A percentile compares a stretch with the other conserved stretches of the same genome.
phyloP scores from a whole-genome alignment of 2,113 vertebrate genomes.

The Dendropsophus ebraccatus region DNA sequence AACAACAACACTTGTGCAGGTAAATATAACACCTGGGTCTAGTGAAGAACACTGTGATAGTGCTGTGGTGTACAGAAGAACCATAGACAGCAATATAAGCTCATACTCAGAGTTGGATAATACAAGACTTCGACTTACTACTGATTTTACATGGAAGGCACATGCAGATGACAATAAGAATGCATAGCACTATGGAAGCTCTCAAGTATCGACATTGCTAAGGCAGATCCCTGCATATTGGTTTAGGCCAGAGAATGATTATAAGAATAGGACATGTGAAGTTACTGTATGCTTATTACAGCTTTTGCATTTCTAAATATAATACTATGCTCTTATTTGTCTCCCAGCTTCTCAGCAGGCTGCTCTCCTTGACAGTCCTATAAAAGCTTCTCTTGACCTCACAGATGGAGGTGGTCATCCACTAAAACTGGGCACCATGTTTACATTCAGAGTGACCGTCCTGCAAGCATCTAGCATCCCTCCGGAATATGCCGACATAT shows the following conservation, averaged over 20 bases:
- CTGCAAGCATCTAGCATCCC: slow-evolving; percentile 97
- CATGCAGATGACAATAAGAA: no score
- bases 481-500: slow-evolving; percentile 94
- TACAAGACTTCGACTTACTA: neutral
- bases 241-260: neutral
- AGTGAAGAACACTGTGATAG: no score
- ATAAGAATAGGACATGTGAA: neutral
- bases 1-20: slow-evolving; percentile 96
- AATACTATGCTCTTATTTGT: neutral
- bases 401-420: slow-evolving; percentile 80
- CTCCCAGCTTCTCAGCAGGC: slow-evolving; percentile 59
- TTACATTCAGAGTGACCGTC: slow-evolving; percentile 95
- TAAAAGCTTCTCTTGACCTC: slow-evolving; percentile 77
- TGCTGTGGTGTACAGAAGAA: no score
- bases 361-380: slow-evolving; percentile 75
- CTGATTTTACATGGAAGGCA: no score
- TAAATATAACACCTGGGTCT: slow-evolving; percentile 65
- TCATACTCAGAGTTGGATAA: neutral
- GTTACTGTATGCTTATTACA: neutral
- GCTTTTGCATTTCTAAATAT: neutral
- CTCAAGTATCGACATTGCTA: neutral
- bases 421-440: slow-evolving; percentile 86
- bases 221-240: neutral
- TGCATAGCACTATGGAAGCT: no score
- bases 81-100: no score